Conservation (phyloP, 2,888 invertebrate genomes). For the Hydriomena furcata region DNA sequence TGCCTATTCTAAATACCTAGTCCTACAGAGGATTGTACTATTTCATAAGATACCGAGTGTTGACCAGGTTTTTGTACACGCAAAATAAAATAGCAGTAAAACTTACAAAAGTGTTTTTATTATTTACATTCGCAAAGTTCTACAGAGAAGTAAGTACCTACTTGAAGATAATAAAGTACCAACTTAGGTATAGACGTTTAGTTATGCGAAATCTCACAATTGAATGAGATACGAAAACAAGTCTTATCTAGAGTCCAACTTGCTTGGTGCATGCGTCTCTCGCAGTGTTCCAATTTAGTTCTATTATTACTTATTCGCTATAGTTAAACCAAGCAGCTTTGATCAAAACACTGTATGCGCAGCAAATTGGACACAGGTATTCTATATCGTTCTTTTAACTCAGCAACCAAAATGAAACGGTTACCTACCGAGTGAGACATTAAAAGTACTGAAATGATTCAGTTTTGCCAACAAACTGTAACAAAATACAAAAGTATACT, state of each 20-base stretch:
- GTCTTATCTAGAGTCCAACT: constrained; percentile 10
- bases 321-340: not conserved
- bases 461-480: too few relatives aligned
- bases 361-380: constrained; percentile 6
- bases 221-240: constrained; percentile 36
- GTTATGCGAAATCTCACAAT: constrained; percentile 21
- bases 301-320: not conserved
- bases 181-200: constrained; percentile 9
- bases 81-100: constrained; percentile 12
- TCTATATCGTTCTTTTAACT: too few relatives aligned
- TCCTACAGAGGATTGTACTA: too few relatives aligned
- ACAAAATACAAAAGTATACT: too few relatives aligned
- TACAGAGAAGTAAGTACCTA: constrained; percentile 23
- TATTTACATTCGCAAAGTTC: constrained; percentile 31
- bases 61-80: too few relatives aligned
- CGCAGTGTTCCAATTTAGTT: constrained; percentile 22
- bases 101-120: constrained; percentile 24
- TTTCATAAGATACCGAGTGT: too few relatives aligned
- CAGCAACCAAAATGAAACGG: too few relatives aligned
- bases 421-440: too few relatives aligned
- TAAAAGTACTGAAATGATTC: too few relatives aligned
- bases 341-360: constrained; percentile 25
- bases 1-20: too few relatives aligned
- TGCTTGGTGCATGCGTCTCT: constrained; percentile 25
- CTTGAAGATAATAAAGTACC: constrained; percentile 5